Base-by-base conservation (phyloP, 2,113 vertebrate species). In the Natator depressus region DNA sequence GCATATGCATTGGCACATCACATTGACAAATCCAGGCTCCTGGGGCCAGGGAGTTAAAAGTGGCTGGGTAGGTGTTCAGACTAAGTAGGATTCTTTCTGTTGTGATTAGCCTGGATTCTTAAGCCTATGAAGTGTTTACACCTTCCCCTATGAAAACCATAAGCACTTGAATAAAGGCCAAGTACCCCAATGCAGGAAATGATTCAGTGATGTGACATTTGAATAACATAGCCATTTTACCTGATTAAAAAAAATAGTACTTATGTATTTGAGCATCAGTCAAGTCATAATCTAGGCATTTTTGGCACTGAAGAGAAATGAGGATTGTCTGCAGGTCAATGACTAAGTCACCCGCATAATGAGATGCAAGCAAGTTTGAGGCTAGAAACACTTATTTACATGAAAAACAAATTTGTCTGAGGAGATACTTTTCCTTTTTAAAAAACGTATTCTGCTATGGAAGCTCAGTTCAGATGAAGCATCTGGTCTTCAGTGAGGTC, bases 61-160 rank as follows among this genome's bases (percentile, higher is more conserved):
- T 69, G 87, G 65, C 78, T 12, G 78, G 94, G 88, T 59, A 89
- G 94, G 82, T 82, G 78, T 82, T 88, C 49, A 79, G 69, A 81
- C 90, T 94, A 85, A 80, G 80, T 91, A 93, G 82, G 85, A 88
- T 88, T 93, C 6, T 2, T 29, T 25, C 75, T 78, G 24, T 29
- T 78, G 22, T 27, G 42, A 78, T 96, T 96, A 94, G 90, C 90
- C 87, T 95, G 89, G 46, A 49, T 89, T 95, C 97, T 95, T 95
- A 93, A 97, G 91, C 94, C 89, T 97, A 65, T 93, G 82, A 72
- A 87, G 89, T 90, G 87, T 42, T 76, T 81, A 62, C 8, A 92
- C 84, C n/a, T 91, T 82, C 50, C 25, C 17, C 46, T 82, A 11
- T 20, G 2, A 31, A 57, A 25, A 4, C 22, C 31, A 38, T 8